phyloP scores from a whole-genome alignment of 2,113 vertebrate species.

The Dasypus novemcinctus region DNA sequence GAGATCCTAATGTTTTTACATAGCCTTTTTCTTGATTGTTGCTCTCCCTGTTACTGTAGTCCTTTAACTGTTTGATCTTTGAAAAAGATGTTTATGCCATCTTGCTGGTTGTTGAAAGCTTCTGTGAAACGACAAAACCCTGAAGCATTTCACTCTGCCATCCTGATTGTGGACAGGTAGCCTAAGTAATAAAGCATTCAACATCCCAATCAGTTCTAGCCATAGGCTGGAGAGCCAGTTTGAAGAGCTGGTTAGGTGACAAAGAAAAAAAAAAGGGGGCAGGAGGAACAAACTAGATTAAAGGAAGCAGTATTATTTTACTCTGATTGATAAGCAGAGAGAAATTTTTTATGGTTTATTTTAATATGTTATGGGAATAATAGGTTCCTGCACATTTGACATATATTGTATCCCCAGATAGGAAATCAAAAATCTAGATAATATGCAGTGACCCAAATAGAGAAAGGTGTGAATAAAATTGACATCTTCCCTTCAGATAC shows the following conservation, averaged over 20 bases:
- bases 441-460: not conserved
- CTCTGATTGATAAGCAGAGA: conserved; percentile 48
- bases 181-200: not conserved
- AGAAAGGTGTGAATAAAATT: not conserved
- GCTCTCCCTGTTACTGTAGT: too few relatives aligned
- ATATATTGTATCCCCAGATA: conserved; percentile 13
- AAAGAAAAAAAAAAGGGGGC: not conserved
- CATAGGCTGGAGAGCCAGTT: not conserved
- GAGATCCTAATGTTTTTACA: too few relatives aligned
- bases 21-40: too few relatives aligned
- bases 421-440: not conserved
- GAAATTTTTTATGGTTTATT: conserved; percentile 14
- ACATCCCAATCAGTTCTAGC: conserved; percentile 53
- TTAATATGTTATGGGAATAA: conserved; percentile 5
- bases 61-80: too few relatives aligned
- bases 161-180: too few relatives aligned
- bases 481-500: not conserved
- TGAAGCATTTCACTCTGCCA: too few relatives aligned
- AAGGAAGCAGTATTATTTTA: conserved; percentile 35
- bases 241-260: conserved; percentile 58
- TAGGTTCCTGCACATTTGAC: not conserved
- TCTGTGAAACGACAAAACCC: too few relatives aligned
- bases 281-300: not conserved
- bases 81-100: too few relatives aligned
- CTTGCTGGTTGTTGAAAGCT: too few relatives aligned